Evolutionary conservation across 2,797 vertebrate genomes (phyloP).

Genomic region (Parauchenoglanis ngamensis): DNA sequence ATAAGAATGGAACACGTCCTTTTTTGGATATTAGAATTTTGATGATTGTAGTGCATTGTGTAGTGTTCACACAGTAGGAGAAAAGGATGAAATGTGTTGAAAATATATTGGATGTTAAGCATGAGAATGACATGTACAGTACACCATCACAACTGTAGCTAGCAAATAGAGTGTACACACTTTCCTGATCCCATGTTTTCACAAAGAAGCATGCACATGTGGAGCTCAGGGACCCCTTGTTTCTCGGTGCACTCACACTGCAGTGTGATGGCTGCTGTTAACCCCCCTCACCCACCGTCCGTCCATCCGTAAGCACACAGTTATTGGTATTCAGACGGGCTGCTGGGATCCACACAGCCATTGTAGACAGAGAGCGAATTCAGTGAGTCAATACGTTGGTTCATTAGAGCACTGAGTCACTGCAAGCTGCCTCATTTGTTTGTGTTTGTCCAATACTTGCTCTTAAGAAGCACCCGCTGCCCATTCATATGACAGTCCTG

Average conservation of each 20-base stretch:
- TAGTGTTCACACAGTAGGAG: neutral
- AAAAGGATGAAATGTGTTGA: neutral
- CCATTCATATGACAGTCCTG: constrained; percentile 72
- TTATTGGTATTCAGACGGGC: constrained; percentile 85
- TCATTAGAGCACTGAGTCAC: constrained; percentile 85
- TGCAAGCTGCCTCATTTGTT: constrained; percentile 82
- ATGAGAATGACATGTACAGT: neutral
- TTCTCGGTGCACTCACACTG: neutral
- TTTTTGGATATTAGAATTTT: neutral
- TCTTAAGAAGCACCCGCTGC: constrained; percentile 77
- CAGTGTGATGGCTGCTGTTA: constrained; percentile 34
- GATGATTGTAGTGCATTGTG: neutral
- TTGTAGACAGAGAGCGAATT: constrained; percentile 71
- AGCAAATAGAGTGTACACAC: neutral
- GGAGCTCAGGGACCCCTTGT: constrained; percentile 21
- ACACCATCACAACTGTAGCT: neutral
- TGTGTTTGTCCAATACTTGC: constrained; percentile 84
- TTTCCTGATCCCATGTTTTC: constrained; percentile 7
- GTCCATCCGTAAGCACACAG: constrained; percentile 72
- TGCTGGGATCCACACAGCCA: constrained; percentile 82
- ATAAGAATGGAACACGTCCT: neutral
- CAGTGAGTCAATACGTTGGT: constrained; percentile 84
- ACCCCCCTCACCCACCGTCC: constrained; percentile 47
- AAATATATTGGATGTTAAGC: neutral
- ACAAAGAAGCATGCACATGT: constrained; percentile 1